Base-by-base conservation (phyloP, 2,797 vertebrate genomes). In the Microctenopoma stevenorrisi region DNA sequence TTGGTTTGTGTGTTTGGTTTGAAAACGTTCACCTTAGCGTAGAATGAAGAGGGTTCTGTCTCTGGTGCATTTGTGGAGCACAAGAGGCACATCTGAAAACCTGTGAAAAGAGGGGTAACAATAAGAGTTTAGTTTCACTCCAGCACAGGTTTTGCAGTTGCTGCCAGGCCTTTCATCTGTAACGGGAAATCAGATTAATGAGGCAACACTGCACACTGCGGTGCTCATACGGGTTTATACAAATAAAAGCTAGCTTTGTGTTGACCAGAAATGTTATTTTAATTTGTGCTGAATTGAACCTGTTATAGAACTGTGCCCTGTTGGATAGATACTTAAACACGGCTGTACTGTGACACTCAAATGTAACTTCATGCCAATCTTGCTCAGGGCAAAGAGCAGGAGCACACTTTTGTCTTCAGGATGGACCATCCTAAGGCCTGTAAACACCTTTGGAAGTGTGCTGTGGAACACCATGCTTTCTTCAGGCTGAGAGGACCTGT, bases 341-440 rank as follows among this genome's bases (percentile, higher is more conserved):
- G 26, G 30, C 4, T 12, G 2, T 33, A 2, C 13, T 67, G 6
- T 28, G 1, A 67, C 46, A 11, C 2, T 14, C 1, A 16, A 12
- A 54, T 65, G 16, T 44, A 13, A 64, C 11, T 12, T 3, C 4
- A 7, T 12, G 15, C n/a, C 16, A 6, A 37, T 51, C 7, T 30
- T 68, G 9, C 51, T 7, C 92, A 98, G 98, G 97, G 93, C 6
- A 99, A 98, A 88, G 98, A 99, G 82, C 97, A 99, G 91, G 98
- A 99, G 71, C 98, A 99, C 88, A 99, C 98, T 0, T 99, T 99
- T 82, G 96, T 99, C 18, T 99, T 99, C 67, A 94, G 96, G 83
- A 94, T 99, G 95, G 98, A 99, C 55, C 98, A 99, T 68, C 98
- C 98, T 13, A 99, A 98, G 86, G 98, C 98, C 51, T 99, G 98